These are phyloP conservation scores for Triplophysa rosa DNA, from an alignment of 2,113 vertebrate species.

Conservation along the genomic window DNA sequence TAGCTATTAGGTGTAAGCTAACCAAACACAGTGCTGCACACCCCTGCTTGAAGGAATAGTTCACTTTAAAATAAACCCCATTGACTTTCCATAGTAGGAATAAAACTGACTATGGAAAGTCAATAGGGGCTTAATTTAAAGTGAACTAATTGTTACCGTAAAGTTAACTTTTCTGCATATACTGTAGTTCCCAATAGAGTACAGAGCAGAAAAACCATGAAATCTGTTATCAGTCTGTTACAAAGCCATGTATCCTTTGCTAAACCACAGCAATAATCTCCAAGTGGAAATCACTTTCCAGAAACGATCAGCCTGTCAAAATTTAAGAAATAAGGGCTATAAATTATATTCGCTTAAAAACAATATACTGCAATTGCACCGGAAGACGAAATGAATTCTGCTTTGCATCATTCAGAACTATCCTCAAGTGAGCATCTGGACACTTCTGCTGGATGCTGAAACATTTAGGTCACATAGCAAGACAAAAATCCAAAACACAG, in stretches of 20 bases:
- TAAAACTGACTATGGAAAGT: no score
- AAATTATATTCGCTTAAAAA: neutral
- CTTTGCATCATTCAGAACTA: constrained; percentile 3
- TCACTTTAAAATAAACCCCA: no score
- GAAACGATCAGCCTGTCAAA: neutral
- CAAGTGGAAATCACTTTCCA: neutral
- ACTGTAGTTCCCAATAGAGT: neutral
- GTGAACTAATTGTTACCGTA: neutral
- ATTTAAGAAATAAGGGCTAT: neutral
- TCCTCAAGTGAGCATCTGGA: neutral
- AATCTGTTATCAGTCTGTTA: neutral
- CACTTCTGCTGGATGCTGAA: neutral
- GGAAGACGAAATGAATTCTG: neutral
- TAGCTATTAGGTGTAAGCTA: no score
- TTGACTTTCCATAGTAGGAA: no score
- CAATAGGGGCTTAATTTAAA: no score
- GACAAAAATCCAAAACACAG: neutral
- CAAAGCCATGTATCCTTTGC: neutral
- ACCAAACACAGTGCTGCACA: no score
- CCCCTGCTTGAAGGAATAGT: no score
- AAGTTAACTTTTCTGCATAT: no score
- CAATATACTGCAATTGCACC: neutral
- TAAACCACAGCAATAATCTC: neutral
- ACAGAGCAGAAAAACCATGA: neutral
- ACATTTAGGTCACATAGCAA: neutral